Evolutionary conservation across 2,113 vertebrate species (phyloP).

Genomic region (Indicator indicator): DNA sequence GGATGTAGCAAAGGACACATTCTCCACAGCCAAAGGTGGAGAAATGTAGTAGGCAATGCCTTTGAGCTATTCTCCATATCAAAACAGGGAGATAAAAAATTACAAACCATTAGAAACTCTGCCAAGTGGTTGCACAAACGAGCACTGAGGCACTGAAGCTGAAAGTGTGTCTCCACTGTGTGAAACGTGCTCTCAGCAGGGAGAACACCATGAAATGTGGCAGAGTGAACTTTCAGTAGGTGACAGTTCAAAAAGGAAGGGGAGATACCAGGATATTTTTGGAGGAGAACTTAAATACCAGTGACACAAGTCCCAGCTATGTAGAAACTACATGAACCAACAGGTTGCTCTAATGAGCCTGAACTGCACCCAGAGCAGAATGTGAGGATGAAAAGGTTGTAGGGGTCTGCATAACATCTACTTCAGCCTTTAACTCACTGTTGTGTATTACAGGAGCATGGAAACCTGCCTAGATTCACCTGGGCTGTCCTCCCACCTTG

Average conservation of each 20-base stretch:
- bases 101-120: not conserved
- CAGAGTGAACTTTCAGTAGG: not conserved
- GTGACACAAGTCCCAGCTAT: not conserved
- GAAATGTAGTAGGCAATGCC: conserved; percentile 1
- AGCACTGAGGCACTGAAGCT: not conserved
- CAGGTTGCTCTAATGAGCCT: not conserved
- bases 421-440: not conserved
- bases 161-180: not conserved
- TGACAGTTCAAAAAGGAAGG: conserved; percentile 13
- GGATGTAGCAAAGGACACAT: not conserved
- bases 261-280: not conserved
- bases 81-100: conserved; percentile 19
- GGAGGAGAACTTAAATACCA: not conserved
- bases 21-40: not conserved
- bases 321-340: not conserved
- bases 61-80: conserved; percentile 5
- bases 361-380: not conserved
- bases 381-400: not conserved
- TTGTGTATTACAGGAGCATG: not conserved
- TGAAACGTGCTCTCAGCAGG: not conserved
- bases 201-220: not conserved
- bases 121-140: conserved; percentile 45
- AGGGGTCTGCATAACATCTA: not conserved
- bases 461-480: not conserved
- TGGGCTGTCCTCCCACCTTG: not conserved